Evolutionary conservation across 1,140 invertebrate species (phyloP), one percentile per base, ranked within the genome.

Genomic region (Apolygus lucorum): DNA sequence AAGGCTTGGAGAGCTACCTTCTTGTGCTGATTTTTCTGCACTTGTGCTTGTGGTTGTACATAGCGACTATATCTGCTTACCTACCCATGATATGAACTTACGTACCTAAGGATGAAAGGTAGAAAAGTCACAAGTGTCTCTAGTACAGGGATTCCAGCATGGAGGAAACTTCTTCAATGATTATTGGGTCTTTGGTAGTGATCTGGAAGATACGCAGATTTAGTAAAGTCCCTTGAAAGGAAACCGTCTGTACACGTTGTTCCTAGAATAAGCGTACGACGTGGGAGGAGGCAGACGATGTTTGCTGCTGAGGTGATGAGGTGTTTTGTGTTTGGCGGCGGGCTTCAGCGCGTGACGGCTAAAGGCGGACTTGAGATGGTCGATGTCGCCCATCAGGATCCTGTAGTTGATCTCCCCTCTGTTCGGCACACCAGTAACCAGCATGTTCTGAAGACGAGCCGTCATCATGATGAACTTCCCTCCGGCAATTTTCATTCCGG

Each of bases 371-470:
- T n/a, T 59, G 8, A 59, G 22, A 11, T 59, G 54, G 22, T 59
- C 54, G 4, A 59, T 22, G 54, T 59, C 54, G 2, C 54, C 54
- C 22, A 17, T 13, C 22, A 59, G 22, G 22, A 59, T 59, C 22
- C 54, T 59, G 54, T 59, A 59, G 22, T 59, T 59, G 11, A 70
- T 64, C 22, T 70, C 52, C 26, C 29, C 27, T 34, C 42, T 34
- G 4, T 66, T 70, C 26, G 68, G 26, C 11, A 22, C 24, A n/a
- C 42, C 59, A 28, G 27, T 62, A 1, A 34, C 54, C 24, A 70
- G 28, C 25, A 70, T n/a, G 28, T 70, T 70, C 42, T 70, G 68
- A 42, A 70, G 59, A 34, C 68, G 8, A 21, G 68, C 28, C 27
- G 68, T 70, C 11, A 62, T 34, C 54, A 59, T 59, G 11, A 59